Evolutionary conservation across 2,113 vertebrate genomes (phyloP).

Genomic region (Mormyrus iriodes): DNA sequence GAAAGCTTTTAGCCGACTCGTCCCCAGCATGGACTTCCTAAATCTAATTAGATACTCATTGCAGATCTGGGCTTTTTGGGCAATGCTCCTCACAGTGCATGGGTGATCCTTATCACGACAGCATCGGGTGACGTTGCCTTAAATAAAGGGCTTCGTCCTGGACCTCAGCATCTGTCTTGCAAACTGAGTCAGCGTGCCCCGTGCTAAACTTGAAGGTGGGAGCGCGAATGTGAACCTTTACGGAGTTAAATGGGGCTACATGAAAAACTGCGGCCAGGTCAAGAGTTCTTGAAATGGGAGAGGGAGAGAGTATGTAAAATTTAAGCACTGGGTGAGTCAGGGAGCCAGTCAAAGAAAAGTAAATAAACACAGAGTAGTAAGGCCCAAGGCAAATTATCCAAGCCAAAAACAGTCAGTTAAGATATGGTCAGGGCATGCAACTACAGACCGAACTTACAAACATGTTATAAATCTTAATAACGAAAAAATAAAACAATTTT

Average conservation of each 20-base stretch:
- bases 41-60: constrained; percentile 58
- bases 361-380: background rate
- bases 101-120: constrained; percentile 47
- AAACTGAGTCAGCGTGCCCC: background rate
- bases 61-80: constrained; percentile 56
- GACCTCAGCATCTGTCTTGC: background rate
- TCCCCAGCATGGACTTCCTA: constrained; percentile 38
- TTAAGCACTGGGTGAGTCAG: background rate
- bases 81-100: constrained; percentile 35
- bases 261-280: background rate
- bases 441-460: background rate
- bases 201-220: background rate
- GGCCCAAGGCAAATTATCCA: background rate
- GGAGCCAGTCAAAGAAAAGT: background rate
- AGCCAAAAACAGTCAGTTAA: background rate
- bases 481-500: background rate
- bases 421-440: background rate
- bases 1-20: constrained; percentile 63
- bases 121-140: constrained; percentile 34
- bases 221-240: background rate
- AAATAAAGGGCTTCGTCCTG: background rate
- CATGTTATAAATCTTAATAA: background rate
- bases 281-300: background rate
- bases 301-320: background rate
- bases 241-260: background rate